A percentile compares a stretch with the other conserved stretches of the same genome.
Evolutionary conservation across 2,113 vertebrate genomes (phyloP).

Genomic region (Strix aluco): DNA sequence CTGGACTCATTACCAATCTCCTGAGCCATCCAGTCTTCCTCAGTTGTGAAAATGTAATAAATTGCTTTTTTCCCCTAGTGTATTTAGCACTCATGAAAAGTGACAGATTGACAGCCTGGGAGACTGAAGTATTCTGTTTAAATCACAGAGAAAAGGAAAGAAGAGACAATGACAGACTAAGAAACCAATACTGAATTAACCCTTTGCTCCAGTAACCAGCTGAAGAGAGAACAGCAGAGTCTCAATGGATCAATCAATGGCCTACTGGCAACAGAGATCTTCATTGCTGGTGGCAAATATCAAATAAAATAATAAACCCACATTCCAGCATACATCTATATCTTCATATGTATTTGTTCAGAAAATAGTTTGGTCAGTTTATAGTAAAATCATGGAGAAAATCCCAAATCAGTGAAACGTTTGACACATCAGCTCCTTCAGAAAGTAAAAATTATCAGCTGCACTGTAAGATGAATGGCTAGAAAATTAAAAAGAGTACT

Average conservation of each 20-base stretch:
- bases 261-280: background rate
- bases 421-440: background rate
- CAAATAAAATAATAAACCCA: accelerated
- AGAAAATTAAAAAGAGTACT: background rate
- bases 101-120: slow-evolving; percentile 21
- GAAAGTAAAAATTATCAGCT: background rate
- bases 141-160: background rate
- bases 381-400: background rate
- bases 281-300: background rate
- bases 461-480: background rate
- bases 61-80: background rate
- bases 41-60: slow-evolving; percentile 37
- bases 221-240: background rate
- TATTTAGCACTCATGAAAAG: slow-evolving; percentile 40
- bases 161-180: background rate
- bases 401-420: background rate
- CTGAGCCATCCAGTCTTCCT: background rate
- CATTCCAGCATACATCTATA: background rate
- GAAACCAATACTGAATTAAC: background rate
- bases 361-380: background rate
- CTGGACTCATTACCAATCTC: background rate
- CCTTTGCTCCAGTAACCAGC: background rate
- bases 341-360: background rate
- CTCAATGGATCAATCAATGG: background rate
- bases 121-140: background rate